Conservation (phyloP, 2,113 vertebrate genomes). For the Callopanchax toddi region DNA sequence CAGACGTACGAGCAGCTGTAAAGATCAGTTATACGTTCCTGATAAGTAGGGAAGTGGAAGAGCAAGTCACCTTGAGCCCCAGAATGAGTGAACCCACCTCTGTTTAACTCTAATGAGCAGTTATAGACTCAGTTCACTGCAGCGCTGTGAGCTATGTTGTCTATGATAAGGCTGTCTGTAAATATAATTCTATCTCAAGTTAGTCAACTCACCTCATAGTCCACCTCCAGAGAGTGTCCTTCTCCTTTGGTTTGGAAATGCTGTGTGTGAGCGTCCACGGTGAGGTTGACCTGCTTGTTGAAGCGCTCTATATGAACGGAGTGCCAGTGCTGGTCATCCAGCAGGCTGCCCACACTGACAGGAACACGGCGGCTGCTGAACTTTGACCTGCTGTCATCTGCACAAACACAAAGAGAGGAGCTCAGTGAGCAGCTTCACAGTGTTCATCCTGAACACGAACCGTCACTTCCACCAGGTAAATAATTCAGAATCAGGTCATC, state of each 20-base stretch:
- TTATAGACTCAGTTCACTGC: slow-evolving; percentile 7
- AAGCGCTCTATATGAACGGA: slow-evolving; percentile 92
- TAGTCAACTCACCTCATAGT: slow-evolving; percentile 90
- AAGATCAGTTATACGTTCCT: no score
- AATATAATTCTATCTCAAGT: slow-evolving; percentile 1
- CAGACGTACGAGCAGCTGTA: no score
- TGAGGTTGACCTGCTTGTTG: slow-evolving; percentile 96
- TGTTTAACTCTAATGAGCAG: no score
- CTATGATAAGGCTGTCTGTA: not conserved
- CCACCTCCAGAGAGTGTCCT: slow-evolving; percentile 91
- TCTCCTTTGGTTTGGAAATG: slow-evolving; percentile 92
- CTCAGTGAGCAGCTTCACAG: not conserved
- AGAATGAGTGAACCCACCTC: no score
- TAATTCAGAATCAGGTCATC: not conserved
- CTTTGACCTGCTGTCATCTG: slow-evolving; percentile 88
- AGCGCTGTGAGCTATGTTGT: not conserved
- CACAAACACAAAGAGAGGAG: not conserved
- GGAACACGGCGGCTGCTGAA: slow-evolving; percentile 82
- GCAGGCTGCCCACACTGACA: slow-evolving; percentile 88
- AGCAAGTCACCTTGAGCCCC: no score
- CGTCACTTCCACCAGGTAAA: not conserved
- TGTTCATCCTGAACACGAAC: no score
- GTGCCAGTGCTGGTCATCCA: slow-evolving; percentile 98
- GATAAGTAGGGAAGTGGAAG: no score
- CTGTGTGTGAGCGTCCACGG: slow-evolving; percentile 89